A percentile compares a stretch with the other conserved stretches of the same genome.
phyloP scores from a whole-genome alignment of 2,888 invertebrate genomes.

The Ophion slaviceki region DNA sequence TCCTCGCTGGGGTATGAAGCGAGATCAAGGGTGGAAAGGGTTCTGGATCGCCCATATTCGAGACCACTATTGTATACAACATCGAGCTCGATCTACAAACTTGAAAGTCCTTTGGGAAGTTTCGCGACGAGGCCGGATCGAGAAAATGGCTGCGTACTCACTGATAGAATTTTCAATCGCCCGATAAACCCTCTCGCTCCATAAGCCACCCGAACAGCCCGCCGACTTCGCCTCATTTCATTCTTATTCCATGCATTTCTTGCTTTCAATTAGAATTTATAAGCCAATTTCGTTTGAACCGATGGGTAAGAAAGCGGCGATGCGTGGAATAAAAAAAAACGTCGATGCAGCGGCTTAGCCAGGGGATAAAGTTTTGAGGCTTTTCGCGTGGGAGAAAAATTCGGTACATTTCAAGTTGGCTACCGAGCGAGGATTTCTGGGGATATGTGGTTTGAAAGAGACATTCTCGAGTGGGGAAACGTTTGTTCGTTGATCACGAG shows the following conservation, averaged over 20 bases:
- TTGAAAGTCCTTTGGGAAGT: slow-evolving; percentile 61
- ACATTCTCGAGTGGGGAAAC: neutral
- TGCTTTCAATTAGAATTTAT: slow-evolving; percentile 43
- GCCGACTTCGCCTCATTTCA: slow-evolving; percentile 40
- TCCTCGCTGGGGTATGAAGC: slow-evolving; percentile 51
- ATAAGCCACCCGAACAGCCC: slow-evolving; percentile 14
- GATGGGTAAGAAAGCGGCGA: neutral
- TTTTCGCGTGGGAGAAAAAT: slow-evolving; percentile 14
- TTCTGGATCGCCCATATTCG: neutral
- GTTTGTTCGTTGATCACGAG: neutral
- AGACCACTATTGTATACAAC: slow-evolving; percentile 16
- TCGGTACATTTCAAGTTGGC: neutral
- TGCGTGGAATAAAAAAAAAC: slow-evolving; percentile 18
- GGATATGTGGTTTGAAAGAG: neutral
- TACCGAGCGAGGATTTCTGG: neutral
- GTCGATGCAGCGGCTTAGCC: neutral
- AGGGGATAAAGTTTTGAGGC: slow-evolving; percentile 7
- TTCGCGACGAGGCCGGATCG: slow-evolving; percentile 32
- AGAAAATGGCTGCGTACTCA: slow-evolving; percentile 45
- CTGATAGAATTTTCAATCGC: slow-evolving; percentile 65
- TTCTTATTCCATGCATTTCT: slow-evolving; percentile 50
- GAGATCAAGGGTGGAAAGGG: slow-evolving; percentile 39
- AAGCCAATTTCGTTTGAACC: slow-evolving; percentile 29
- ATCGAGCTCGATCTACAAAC: slow-evolving; percentile 34
- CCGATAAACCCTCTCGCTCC: slow-evolving; percentile 29